Evolutionary conservation across 1,140 invertebrate species (phyloP).

Genomic region (Drosophila repleta): DNA sequence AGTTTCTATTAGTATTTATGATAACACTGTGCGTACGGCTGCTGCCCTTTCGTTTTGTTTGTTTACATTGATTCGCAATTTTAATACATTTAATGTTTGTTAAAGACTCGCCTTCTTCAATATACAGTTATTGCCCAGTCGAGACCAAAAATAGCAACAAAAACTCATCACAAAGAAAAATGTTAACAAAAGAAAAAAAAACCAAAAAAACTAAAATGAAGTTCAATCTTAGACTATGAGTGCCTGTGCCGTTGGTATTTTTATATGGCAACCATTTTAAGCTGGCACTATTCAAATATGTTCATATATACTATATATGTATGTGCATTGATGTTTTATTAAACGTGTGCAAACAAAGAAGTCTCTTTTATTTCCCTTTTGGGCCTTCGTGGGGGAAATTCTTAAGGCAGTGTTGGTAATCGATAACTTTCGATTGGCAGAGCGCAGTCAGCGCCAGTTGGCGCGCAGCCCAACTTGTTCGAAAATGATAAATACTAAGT

Average conservation of each 20-base stretch:
- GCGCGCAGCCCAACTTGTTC: background rate
- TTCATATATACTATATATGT: background rate
- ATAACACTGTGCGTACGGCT: conserved; percentile 12
- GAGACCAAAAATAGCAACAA: conserved; percentile 12
- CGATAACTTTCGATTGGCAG: background rate
- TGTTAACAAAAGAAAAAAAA: background rate
- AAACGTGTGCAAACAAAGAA: conserved; percentile 15
- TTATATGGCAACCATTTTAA: conserved; percentile 16
- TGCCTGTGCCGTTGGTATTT: conserved; percentile 16
- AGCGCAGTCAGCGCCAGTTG: background rate
- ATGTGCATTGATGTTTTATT: conserved; percentile 21
- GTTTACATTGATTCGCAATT: background rate
- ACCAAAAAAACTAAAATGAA: background rate
- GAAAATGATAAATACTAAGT: conserved; percentile 1
- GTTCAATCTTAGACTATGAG: conserved; percentile 15
- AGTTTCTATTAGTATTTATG: conserved; percentile 24
- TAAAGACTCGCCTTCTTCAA: conserved; percentile 3
- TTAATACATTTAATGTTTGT: conserved; percentile 28
- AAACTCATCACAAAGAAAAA: background rate
- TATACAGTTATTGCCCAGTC: conserved; percentile 1
- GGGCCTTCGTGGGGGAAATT: background rate
- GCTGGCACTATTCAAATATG: conserved; percentile 5
- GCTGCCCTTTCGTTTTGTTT: background rate
- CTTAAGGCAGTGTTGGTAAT: background rate
- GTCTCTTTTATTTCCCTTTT: background rate